These are phyloP conservation scores for Bactericera cockerelli DNA, from an alignment of 1,140 invertebrate species.

Conservation along the genomic window DNA sequence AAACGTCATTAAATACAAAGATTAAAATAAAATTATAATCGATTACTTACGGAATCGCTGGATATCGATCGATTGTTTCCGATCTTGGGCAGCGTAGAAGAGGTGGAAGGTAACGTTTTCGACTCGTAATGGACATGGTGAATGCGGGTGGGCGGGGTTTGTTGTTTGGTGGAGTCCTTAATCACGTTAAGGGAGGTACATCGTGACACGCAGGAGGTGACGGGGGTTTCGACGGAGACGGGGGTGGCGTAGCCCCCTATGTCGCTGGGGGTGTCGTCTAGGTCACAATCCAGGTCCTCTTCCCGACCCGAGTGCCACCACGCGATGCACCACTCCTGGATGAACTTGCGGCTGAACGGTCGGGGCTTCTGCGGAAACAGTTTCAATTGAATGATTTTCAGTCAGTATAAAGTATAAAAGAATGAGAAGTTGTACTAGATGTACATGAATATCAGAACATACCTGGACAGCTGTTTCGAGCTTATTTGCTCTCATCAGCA, in stretches of 20 bases:
- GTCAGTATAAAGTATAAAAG: no score
- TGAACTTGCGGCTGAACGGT: constrained; percentile 38
- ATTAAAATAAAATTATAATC: no score
- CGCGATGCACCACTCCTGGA: constrained; percentile 63
- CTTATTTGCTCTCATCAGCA: no score
- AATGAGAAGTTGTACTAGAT: no score
- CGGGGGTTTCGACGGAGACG: constrained; percentile 67
- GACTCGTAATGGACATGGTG: constrained; percentile 30
- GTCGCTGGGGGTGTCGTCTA: constrained; percentile 43
- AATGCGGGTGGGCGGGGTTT: constrained; percentile 31
- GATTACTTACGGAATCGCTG: constrained; percentile 44
- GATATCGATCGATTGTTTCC: constrained; percentile 41
- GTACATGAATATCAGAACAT: no score
- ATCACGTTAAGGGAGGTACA: constrained; percentile 72
- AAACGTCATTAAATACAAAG: no score
- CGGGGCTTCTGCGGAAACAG: constrained; percentile 29
- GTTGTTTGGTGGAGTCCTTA: constrained; percentile 39
- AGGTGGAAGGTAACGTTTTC: constrained; percentile 30
- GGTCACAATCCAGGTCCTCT: constrained; percentile 55
- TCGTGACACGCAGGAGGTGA: constrained; percentile 63
- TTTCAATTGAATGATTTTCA: no score
- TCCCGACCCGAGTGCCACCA: constrained; percentile 74
- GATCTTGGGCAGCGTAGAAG: constrained; percentile 27
- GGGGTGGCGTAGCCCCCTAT: constrained; percentile 59
- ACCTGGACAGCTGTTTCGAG: no score